Conservation (phyloP, 2,888 invertebrate species). For the Yponomeuta malinellus region DNA sequence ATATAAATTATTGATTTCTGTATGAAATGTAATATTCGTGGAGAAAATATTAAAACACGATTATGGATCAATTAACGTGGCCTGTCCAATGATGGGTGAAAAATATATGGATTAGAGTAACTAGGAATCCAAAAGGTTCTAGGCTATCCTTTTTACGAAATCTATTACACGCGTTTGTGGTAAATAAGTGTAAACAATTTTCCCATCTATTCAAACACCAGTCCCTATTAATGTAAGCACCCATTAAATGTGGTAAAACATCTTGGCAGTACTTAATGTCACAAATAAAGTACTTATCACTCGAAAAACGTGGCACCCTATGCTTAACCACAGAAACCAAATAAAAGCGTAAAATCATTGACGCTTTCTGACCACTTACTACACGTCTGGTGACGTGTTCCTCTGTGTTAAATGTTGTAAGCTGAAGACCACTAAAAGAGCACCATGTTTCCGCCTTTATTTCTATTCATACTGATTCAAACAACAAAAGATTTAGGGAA, state of each 20-base stretch:
- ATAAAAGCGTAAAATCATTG: slow-evolving; percentile 32
- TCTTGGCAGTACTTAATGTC: slow-evolving; percentile 24
- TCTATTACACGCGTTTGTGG: too few species aligned
- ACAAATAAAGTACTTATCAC: slow-evolving; percentile 16
- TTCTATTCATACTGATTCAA: slow-evolving; percentile 16
- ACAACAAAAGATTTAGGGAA: slow-evolving; percentile 32
- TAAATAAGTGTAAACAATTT: slow-evolving; percentile 11
- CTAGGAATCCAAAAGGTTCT: too few species aligned
- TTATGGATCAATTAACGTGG: too few species aligned
- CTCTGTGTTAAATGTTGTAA: not conserved
- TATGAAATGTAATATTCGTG: too few species aligned
- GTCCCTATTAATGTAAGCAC: not conserved
- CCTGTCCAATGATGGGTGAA: too few species aligned
- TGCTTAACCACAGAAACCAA: slow-evolving; percentile 29
- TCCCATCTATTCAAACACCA: not conserved
- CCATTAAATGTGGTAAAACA: slow-evolving; percentile 27
- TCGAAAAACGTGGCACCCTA: slow-evolving; percentile 21
- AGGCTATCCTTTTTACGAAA: too few species aligned
- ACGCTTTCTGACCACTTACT: slow-evolving; percentile 38
- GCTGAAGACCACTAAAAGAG: not conserved
- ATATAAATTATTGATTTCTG: too few species aligned
- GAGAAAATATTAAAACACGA: too few species aligned
- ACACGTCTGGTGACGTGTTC: slow-evolving; percentile 22
- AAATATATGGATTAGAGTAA: too few species aligned
- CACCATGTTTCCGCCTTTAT: not conserved